Evolutionary conservation across 2,797 vertebrate species (phyloP).

Genomic region (Cuculus canorus): DNA sequence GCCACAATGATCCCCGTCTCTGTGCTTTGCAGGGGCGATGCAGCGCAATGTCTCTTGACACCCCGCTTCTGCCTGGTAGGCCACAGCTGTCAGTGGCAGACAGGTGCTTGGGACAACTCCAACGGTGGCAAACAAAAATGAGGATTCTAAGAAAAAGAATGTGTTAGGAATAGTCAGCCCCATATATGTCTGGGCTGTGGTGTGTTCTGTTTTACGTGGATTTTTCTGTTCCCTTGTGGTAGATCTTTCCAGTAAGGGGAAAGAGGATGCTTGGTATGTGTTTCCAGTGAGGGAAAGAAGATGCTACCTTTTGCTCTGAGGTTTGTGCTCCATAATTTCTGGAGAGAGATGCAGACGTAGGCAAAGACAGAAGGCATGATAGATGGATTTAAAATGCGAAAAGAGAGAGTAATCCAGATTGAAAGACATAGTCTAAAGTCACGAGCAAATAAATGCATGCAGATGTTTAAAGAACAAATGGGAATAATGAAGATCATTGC

Average conservation of each 20-base stretch:
- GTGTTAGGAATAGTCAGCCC: not conserved
- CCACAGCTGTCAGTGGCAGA: fast-evolving
- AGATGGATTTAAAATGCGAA: not conserved
- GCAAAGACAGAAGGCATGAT: fast-evolving
- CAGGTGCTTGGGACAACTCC: not conserved
- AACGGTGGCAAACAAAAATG: not conserved
- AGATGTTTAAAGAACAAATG: not conserved
- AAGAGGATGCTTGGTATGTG: not conserved
- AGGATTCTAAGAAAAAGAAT: not conserved
- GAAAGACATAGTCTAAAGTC: not conserved
- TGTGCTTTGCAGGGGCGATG: fast-evolving
- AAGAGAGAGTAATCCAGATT: not conserved
- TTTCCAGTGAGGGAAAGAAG: not conserved
- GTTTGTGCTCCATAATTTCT: fast-evolving
- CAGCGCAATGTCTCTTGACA: fast-evolving
- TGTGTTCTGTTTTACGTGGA: not conserved
- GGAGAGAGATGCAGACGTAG: not conserved
- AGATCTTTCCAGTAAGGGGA: not conserved
- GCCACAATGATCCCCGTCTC: not conserved
- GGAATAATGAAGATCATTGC: not conserved
- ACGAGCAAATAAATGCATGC: not conserved
- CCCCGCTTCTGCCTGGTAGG: fast-evolving
- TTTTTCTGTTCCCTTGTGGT: not conserved
- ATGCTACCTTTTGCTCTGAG: fast-evolving
- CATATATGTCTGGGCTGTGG: fast-evolving